These are phyloP conservation scores for Diceros bicornis DNA, from an alignment of 2,797 vertebrate genomes.

Conservation along the genomic window DNA sequence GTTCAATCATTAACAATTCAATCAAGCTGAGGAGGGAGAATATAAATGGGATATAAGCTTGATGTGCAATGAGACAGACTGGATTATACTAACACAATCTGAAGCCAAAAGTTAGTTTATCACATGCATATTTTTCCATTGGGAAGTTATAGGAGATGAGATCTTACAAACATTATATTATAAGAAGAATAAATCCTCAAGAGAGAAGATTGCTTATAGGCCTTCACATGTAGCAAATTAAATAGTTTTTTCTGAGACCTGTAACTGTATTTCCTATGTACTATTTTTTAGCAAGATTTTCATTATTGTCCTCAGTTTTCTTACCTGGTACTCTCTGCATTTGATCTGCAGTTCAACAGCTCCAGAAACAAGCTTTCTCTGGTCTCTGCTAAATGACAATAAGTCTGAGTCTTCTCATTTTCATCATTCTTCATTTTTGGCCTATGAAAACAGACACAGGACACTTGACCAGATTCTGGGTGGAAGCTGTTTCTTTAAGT, in stretches of 20 bases:
- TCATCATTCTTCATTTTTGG: background rate
- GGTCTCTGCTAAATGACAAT: constrained; percentile 6
- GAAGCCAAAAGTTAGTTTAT: constrained; percentile 35
- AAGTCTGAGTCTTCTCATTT: background rate
- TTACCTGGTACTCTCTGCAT: background rate
- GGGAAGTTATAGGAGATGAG: background rate
- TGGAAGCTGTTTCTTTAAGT: constrained; percentile 22
- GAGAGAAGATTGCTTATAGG: constrained; percentile 1
- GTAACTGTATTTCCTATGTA: background rate
- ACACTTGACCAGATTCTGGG: constrained; percentile 40
- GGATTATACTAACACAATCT: background rate
- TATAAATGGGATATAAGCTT: constrained; percentile 31
- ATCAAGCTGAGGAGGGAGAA: constrained; percentile 1
- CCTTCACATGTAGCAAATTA: background rate
- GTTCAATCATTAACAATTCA: constrained; percentile 48
- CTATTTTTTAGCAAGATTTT: background rate
- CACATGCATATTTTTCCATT: constrained; percentile 22
- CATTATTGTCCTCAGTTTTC: background rate
- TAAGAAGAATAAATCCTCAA: constrained; percentile 26
- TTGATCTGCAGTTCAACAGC: background rate
- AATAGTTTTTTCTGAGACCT: background rate
- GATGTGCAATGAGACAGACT: background rate
- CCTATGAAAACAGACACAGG: constrained; percentile 4
- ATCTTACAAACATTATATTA: constrained; percentile 43
- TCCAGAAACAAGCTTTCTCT: background rate